Base-by-base conservation (phyloP, 2,888 invertebrate species). In the Odontomyia ornata region DNA sequence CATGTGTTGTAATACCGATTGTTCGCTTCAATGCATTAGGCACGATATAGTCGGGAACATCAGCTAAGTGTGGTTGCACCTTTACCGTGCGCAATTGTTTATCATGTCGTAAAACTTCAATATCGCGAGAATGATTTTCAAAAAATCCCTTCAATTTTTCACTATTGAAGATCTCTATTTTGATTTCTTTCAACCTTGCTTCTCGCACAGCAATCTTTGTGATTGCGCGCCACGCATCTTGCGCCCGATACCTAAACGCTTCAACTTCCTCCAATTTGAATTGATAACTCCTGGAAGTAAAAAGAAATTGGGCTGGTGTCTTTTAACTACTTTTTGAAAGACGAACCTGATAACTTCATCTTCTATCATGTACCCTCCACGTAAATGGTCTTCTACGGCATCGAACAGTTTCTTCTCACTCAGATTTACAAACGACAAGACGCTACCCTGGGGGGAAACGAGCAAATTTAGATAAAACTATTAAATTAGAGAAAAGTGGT, bases 211-310 rank as follows among this genome's bases (percentile, higher is more conserved):
- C 97, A 78, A 96, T 93, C 82, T 94, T 91, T 0, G 99, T 99
- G 9, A 98, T 96, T 0, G 97, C 95, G 82, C 94, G 91, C 94
- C 98, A 95, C 2, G 97, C 99, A 89, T 99, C 99, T 83, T 93
- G 91, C 0, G 98, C 94, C 81, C 99, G 89, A 88, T 99, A 98
- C 80, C 95, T 89, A 86, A 99, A 99, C 0, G 98, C 95, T 85
- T 99, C 98, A 69, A 99, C 93, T 88, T 99, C 98, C 79, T 97
- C 95, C 86, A 99, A 89, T 82, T 94, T 95, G 85, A 99, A 98
- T 84, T 96, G 93, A 87, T 97, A 99, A 77, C 95, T 93, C 85
- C 94, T 95, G 82, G 87, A 86, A n/a, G n/a, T n/a, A n/a, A n/a
- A n/a, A n/a, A n/a, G n/a, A n/a, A n/a, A n/a, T n/a, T n/a, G n/a